These are phyloP conservation scores for Xenopus borealis DNA, from an alignment of 2,113 vertebrate genomes.

Conservation along the genomic window DNA sequence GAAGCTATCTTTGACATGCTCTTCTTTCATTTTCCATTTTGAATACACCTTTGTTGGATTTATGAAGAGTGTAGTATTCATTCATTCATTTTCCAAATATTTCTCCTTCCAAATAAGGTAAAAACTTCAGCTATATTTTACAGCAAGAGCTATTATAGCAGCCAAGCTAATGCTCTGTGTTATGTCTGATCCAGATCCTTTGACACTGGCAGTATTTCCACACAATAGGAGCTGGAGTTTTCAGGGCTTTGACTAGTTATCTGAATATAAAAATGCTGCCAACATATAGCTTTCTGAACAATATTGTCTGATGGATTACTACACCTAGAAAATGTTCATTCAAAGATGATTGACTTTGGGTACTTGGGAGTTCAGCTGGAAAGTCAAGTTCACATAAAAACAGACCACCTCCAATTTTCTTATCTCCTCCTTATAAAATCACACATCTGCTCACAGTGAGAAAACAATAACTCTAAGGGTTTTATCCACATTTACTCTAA, in stretches of 20 bases:
- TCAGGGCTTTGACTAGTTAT: conserved; percentile 31
- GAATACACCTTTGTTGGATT: too few species aligned
- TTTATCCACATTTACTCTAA: conserved; percentile 37
- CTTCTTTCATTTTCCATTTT: too few species aligned
- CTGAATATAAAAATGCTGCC: conserved; percentile 37
- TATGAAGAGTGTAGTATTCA: too few species aligned
- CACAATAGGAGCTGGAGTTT: conserved; percentile 32
- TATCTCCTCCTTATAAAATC: conserved; percentile 17
- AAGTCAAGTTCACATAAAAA: conserved; percentile 33
- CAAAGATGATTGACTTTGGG: conserved; percentile 28
- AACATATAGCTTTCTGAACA: conserved; percentile 36
- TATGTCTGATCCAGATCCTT: conserved; percentile 28
- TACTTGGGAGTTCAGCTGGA: background rate
- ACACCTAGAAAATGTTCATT: conserved; percentile 9
- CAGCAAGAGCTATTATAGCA: background rate
- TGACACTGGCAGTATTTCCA: conserved; percentile 34
- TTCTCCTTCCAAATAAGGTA: too few species aligned
- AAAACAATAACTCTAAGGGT: conserved; percentile 17
- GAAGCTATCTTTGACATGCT: too few species aligned
- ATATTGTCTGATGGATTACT: conserved; percentile 27
- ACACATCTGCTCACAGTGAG: conserved; percentile 25
- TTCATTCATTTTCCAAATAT: too few species aligned
- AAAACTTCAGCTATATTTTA: too few species aligned
- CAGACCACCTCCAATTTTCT: conserved; percentile 16
- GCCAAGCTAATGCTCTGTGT: conserved; percentile 6